phyloP scores from a whole-genome alignment of 2,797 vertebrate species.

The Tragelaphus eurycerus region DNA sequence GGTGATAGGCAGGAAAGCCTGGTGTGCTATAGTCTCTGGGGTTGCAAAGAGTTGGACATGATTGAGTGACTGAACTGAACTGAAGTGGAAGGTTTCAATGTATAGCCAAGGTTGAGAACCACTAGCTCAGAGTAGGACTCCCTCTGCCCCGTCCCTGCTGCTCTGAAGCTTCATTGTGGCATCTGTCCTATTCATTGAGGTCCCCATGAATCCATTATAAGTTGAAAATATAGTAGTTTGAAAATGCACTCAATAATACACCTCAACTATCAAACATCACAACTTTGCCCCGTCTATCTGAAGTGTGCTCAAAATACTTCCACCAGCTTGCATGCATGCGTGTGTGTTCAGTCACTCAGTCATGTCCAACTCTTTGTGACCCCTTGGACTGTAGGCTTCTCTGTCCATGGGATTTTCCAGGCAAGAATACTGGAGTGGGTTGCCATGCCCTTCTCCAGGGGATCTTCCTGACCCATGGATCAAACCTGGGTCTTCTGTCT shows the following conservation, averaged over 20 bases:
- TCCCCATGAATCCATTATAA: neutral
- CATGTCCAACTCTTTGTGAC: neutral
- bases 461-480: neutral
- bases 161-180: too few relatives aligned
- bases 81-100: neutral
- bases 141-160: neutral
- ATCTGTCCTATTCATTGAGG: neutral
- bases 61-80: neutral
- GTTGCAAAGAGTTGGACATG: neutral
- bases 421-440: neutral
- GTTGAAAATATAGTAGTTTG: neutral
- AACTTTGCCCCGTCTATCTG: neutral
- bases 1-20: neutral
- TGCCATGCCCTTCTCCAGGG: neutral
- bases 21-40: neutral
- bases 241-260: neutral
- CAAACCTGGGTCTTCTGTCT: neutral
- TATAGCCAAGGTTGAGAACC: neutral
- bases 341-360: neutral
- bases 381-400: neutral
- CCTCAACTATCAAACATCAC: neutral
- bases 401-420: neutral
- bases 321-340: accelerated
- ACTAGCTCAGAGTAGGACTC: neutral
- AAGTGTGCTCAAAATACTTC: neutral